Conservation (phyloP, 2,888 invertebrate genomes). For the Melanotus villosus region DNA sequence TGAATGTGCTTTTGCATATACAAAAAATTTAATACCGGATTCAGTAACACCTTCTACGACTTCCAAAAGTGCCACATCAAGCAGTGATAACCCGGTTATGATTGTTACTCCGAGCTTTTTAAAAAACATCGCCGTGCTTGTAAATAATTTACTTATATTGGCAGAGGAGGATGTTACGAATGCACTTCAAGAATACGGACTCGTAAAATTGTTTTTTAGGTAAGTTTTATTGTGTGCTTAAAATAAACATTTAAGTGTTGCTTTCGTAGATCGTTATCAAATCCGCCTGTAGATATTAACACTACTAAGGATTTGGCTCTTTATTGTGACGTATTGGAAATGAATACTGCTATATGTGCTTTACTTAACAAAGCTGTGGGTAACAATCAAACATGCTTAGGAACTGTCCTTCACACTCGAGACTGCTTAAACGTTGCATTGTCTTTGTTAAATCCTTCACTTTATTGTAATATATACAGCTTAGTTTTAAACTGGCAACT, state of each 20-base stretch:
- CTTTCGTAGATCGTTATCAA: constrained; percentile 67
- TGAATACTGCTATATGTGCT: constrained; percentile 69
- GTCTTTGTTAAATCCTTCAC: constrained; percentile 65
- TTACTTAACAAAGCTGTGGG: constrained; percentile 67
- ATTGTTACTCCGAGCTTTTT: constrained; percentile 69
- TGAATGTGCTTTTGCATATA: constrained; percentile 14
- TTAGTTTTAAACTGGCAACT: neutral
- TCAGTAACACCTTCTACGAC: neutral
- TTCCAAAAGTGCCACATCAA: neutral
- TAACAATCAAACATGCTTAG: constrained; percentile 64
- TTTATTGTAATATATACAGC: constrained; percentile 64
- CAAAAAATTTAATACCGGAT: constrained; percentile 7
- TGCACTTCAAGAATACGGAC: constrained; percentile 67
- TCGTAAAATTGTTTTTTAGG: constrained; percentile 70
- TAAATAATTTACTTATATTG: constrained; percentile 68
- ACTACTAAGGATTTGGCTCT: constrained; percentile 65
- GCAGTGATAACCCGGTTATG: constrained; percentile 41
- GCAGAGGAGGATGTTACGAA: constrained; percentile 65
- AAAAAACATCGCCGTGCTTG: constrained; percentile 66
- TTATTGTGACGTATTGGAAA: constrained; percentile 69
- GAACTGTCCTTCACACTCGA: constrained; percentile 67
- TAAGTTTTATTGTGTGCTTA: constrained; percentile 52
- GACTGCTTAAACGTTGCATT: constrained; percentile 68
- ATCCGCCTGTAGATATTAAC: constrained; percentile 62
- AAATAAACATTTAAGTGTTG: neutral